phyloP scores from a whole-genome alignment of 2,888 invertebrate genomes.

The Machimus atricapillus region DNA sequence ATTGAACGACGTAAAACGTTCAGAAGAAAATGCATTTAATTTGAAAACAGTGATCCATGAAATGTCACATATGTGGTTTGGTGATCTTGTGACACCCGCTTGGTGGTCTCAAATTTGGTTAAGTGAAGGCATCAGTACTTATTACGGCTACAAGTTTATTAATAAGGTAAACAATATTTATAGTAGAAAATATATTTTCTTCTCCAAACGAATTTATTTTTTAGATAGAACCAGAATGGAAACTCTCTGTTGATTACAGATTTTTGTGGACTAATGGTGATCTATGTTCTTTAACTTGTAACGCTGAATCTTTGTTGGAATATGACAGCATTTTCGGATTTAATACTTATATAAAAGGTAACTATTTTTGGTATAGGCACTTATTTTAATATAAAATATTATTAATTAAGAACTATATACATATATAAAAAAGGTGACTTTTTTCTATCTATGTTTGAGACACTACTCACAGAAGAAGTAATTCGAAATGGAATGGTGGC shows the following conservation, averaged over 20 bases:
- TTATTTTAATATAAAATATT: too few species aligned
- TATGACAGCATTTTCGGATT: neutral
- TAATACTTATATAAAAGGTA: neutral
- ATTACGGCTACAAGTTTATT: conserved; percentile 60
- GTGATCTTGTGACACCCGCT: conserved; percentile 73
- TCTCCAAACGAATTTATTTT: neutral
- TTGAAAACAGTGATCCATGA: conserved; percentile 70
- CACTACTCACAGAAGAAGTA: neutral
- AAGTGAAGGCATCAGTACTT: conserved; percentile 73
- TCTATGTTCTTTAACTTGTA: neutral
- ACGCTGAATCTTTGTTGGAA: neutral
- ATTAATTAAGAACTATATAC: too few species aligned
- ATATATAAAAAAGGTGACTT: neutral
- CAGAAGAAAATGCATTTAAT: conserved; percentile 51
- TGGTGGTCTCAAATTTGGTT: conserved; percentile 60
- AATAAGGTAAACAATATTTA: neutral
- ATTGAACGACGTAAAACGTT: conserved; percentile 52
- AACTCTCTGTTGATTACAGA: neutral
- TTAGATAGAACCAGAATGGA: neutral
- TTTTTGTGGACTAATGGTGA: neutral
- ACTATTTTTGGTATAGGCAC: neutral
- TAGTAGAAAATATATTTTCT: neutral
- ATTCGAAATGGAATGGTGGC: conserved; percentile 48
- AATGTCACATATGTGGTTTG: conserved; percentile 81
- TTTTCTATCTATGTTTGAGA: neutral